Conservation (phyloP, 1,140 invertebrate genomes). For the Hylaeus anthracinus region DNA sequence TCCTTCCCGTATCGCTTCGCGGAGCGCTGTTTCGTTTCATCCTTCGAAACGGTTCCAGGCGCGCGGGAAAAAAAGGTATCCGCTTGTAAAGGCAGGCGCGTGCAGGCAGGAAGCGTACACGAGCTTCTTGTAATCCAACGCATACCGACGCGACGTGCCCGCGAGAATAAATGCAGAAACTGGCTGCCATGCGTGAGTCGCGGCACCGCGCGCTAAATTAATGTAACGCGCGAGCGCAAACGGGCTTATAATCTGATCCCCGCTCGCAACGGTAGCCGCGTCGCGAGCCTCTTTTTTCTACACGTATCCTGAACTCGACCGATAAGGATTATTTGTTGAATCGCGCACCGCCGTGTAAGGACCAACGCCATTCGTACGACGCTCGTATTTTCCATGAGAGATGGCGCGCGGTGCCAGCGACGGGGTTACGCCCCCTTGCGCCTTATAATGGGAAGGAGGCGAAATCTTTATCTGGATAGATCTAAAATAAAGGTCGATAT, state of each 20-base stretch:
- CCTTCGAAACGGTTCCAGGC: neutral
- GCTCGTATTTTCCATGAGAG: slow-evolving; percentile 7
- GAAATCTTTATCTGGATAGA: too few relatives aligned
- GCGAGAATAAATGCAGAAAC: slow-evolving; percentile 26
- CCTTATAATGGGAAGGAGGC: too few relatives aligned
- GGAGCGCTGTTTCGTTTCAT: neutral
- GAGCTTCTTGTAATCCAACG: slow-evolving; percentile 39
- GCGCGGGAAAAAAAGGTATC: neutral
- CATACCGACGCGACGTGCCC: slow-evolving; percentile 25
- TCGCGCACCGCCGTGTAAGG: slow-evolving; percentile 32
- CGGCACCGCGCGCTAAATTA: slow-evolving; percentile 42
- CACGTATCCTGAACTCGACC: slow-evolving; percentile 25
- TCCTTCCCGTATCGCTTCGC: neutral
- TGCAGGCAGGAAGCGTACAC: slow-evolving; percentile 36
- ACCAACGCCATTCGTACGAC: slow-evolving; percentile 2
- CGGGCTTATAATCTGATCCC: slow-evolving; percentile 56
- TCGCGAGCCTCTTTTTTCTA: slow-evolving; percentile 39
- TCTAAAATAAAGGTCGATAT: too few relatives aligned
- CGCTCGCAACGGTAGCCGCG: slow-evolving; percentile 40
- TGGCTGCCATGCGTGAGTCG: neutral
- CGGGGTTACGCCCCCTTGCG: too few relatives aligned
- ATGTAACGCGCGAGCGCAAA: slow-evolving; percentile 45
- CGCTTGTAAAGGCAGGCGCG: slow-evolving; percentile 28
- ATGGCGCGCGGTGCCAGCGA: too few relatives aligned
- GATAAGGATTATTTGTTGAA: slow-evolving; percentile 64